phyloP scores from a whole-genome alignment of 1,140 invertebrate species.

The Drosophila nigrodunni region DNA sequence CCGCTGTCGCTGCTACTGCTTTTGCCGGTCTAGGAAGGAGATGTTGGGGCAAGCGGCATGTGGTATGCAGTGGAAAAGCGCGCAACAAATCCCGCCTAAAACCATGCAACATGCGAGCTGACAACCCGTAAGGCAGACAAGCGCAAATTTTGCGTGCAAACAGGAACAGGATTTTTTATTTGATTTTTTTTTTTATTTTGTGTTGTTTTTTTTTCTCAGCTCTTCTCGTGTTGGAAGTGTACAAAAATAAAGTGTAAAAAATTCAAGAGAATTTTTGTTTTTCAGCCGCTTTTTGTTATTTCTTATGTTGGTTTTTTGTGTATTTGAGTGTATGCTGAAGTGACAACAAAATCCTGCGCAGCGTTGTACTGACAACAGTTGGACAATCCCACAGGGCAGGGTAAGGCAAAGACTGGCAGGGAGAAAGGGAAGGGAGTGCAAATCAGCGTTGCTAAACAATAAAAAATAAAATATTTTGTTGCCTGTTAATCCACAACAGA shows the following conservation, averaged over 20 bases:
- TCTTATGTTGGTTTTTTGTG: conserved; percentile 53
- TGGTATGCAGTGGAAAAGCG: conserved; percentile 37
- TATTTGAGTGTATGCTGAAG: conserved; percentile 61
- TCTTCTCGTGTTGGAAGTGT: conserved; percentile 57
- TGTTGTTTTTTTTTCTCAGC: conserved; percentile 3
- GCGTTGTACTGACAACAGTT: conserved; percentile 49
- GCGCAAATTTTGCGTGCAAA: conserved; percentile 82
- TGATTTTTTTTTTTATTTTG: neutral
- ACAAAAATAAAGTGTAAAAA: conserved; percentile 82
- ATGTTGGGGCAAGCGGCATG: neutral
- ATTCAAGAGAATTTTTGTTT: conserved; percentile 82
- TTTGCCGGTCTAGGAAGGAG: conserved; percentile 6
- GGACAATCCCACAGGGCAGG: conserved; percentile 40
- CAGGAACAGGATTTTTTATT: conserved; percentile 56
- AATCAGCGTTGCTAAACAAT: conserved; percentile 80
- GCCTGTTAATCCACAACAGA: conserved; percentile 76
- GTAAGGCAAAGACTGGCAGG: neutral
- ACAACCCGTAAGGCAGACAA: conserved; percentile 82
- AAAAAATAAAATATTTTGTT: conserved; percentile 83
- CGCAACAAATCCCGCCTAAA: conserved; percentile 80
- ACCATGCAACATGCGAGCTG: conserved; percentile 82
- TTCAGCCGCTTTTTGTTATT: conserved; percentile 54
- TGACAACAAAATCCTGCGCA: conserved; percentile 79
- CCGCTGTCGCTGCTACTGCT: conserved; percentile 21
- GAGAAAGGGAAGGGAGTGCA: conserved; percentile 30